Evolutionary conservation across 2,113 vertebrate species (phyloP).

Genomic region (Gymnogyps californianus): DNA sequence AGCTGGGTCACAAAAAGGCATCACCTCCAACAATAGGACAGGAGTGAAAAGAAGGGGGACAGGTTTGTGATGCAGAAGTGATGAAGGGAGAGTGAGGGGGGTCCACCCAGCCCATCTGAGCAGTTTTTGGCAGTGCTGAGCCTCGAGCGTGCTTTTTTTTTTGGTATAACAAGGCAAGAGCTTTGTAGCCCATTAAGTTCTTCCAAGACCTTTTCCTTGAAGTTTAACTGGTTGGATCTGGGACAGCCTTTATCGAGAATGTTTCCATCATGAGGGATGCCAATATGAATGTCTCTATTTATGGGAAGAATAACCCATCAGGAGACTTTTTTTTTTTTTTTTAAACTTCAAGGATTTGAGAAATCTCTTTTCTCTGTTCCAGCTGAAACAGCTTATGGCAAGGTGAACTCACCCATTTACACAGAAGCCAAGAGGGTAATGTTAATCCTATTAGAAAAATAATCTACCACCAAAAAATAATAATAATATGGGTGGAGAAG

Average conservation of each 20-base stretch:
- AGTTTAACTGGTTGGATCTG: not conserved
- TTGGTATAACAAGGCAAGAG: not conserved
- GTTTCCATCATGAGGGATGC: not conserved
- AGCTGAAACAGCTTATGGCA: constrained; percentile 1
- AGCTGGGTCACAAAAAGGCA: not conserved
- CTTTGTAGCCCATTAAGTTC: not conserved
- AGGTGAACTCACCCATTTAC: constrained; percentile 23
- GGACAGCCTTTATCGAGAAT: not conserved
- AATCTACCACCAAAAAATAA: constrained; percentile 25
- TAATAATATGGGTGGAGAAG: not conserved
- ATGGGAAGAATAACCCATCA: not conserved
- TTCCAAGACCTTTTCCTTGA: not conserved
- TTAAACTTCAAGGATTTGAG: not conserved
- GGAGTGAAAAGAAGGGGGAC: not conserved
- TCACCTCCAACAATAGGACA: not conserved
- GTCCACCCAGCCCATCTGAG: not conserved
- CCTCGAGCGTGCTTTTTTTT: accelerated
- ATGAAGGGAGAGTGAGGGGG: not conserved
- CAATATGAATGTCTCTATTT: not conserved
- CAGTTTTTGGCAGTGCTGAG: not conserved
- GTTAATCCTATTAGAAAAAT: constrained; percentile 54
- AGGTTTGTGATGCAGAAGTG: not conserved
- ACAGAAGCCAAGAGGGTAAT: not conserved
- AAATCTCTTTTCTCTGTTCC: not conserved
- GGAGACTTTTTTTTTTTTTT: not conserved